phyloP scores from a whole-genome alignment of 1,140 invertebrate genomes.

The Pachypsylla venusta region DNA sequence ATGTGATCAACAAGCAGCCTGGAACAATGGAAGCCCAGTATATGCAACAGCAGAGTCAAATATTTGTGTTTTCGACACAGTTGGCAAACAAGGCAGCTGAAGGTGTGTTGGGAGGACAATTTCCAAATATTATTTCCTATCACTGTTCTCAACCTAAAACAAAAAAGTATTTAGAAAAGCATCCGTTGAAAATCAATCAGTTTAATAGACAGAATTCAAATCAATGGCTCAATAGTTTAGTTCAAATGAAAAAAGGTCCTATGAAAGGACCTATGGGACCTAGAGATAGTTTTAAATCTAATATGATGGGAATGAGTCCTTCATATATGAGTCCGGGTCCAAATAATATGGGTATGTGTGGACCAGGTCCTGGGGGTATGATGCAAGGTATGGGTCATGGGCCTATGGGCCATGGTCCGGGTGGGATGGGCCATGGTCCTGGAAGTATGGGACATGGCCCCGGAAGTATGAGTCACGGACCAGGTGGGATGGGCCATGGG shows the following conservation, averaged over 20 bases:
- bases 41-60: slow-evolving; percentile 93
- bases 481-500: neutral
- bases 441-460: neutral
- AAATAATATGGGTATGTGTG: slow-evolving; percentile 19
- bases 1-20: slow-evolving; percentile 63
- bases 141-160: slow-evolving; percentile 89
- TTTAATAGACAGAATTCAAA: slow-evolving; percentile 65
- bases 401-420: too few species aligned
- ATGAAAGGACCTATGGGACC: slow-evolving; percentile 33
- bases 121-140: slow-evolving; percentile 82
- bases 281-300: slow-evolving; percentile 18
- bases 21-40: slow-evolving; percentile 63
- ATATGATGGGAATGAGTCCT: neutral
- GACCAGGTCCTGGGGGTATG: slow-evolving; percentile 17
- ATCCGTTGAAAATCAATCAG: slow-evolving; percentile 74
- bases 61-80: slow-evolving; percentile 91
- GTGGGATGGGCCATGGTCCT: neutral
- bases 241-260: slow-evolving; percentile 52
- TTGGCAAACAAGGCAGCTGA: slow-evolving; percentile 91
- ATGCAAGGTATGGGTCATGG: slow-evolving; percentile 19
- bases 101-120: slow-evolving; percentile 72
- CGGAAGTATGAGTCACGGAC: slow-evolving; percentile 12
- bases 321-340: neutral
- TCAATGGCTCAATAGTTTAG: slow-evolving; percentile 65
- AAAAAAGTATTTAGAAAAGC: slow-evolving; percentile 89